Conservation (phyloP, 2,797 vertebrate species). For the Natrix natrix region DNA sequence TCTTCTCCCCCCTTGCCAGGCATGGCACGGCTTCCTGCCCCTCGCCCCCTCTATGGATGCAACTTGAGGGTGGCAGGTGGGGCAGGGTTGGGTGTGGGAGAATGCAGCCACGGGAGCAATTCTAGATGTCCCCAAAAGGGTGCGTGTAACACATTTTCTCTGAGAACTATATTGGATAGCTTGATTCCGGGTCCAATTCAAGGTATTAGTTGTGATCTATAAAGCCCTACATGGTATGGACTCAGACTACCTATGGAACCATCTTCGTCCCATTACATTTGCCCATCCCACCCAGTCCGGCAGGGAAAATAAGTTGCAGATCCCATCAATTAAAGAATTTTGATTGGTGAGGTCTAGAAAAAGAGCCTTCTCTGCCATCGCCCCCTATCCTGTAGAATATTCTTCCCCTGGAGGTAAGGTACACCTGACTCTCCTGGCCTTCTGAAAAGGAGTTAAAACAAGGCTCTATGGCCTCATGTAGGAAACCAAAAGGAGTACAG, state of each 20-base stretch:
- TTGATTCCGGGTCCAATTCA: not conserved
- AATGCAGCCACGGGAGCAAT: not conserved
- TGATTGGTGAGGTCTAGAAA: not conserved
- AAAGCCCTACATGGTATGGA: not conserved
- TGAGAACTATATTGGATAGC: not conserved
- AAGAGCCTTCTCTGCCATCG: not conserved
- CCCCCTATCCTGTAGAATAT: not conserved
- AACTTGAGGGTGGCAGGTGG: too few species aligned
- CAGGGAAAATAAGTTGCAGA: not conserved
- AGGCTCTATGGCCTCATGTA: not conserved
- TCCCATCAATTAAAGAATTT: not conserved
- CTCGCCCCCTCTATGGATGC: too few species aligned
- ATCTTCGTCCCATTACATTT: not conserved
- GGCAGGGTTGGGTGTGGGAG: too few species aligned
- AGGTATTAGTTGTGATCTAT: not conserved
- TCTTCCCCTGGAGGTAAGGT: not conserved
- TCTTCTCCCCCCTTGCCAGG: too few species aligned
- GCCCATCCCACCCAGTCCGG: not conserved
- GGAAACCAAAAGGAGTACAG: not conserved
- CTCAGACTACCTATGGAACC: not conserved
- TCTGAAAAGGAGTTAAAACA: not conserved
- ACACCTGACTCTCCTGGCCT: not conserved
- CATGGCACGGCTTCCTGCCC: too few species aligned
- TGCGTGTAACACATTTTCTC: not conserved
- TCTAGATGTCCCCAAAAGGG: not conserved